Conservation (phyloP, 1,140 invertebrate genomes). For the Patella vulgata region DNA sequence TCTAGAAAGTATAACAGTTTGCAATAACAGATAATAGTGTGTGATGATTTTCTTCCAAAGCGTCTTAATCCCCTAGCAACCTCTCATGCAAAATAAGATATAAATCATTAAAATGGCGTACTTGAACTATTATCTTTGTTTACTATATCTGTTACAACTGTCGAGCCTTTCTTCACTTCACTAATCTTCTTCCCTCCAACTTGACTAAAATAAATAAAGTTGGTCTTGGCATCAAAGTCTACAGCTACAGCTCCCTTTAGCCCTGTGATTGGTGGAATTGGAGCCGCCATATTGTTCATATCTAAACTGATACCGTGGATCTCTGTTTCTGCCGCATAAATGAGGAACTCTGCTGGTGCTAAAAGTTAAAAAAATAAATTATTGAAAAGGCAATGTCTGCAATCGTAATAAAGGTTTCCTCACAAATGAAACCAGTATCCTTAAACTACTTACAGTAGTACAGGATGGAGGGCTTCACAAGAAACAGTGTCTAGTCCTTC, state of each 20-base stretch:
- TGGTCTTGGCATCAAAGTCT: slow-evolving; percentile 61
- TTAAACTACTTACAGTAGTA: too few species aligned
- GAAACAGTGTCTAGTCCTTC: too few species aligned
- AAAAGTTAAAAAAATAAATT: slow-evolving; percentile 59
- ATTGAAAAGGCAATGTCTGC: not conserved
- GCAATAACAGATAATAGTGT: too few species aligned
- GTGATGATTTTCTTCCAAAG: too few species aligned
- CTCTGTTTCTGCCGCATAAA: slow-evolving; percentile 92
- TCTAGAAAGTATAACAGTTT: too few species aligned
- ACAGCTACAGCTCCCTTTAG: slow-evolving; percentile 51
- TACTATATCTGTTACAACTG: slow-evolving; percentile 40
- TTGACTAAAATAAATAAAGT: slow-evolving; percentile 78
- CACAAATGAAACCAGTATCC: too few species aligned
- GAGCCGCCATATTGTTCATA: slow-evolving; percentile 80
- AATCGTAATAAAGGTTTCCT: too few species aligned
- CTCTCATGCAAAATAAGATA: too few species aligned
- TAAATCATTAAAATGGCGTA: too few species aligned
- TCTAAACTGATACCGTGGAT: slow-evolving; percentile 87
- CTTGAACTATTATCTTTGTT: slow-evolving; percentile 24
- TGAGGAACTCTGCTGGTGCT: slow-evolving; percentile 84
- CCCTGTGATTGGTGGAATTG: slow-evolving; percentile 77
- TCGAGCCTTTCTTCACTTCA: slow-evolving; percentile 40
- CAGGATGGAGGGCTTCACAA: too few species aligned
- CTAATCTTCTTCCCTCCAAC: slow-evolving; percentile 48
- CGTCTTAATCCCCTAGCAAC: too few species aligned